Base-by-base conservation (phyloP, 2,113 vertebrate species). In the Tachycineta bicolor region DNA sequence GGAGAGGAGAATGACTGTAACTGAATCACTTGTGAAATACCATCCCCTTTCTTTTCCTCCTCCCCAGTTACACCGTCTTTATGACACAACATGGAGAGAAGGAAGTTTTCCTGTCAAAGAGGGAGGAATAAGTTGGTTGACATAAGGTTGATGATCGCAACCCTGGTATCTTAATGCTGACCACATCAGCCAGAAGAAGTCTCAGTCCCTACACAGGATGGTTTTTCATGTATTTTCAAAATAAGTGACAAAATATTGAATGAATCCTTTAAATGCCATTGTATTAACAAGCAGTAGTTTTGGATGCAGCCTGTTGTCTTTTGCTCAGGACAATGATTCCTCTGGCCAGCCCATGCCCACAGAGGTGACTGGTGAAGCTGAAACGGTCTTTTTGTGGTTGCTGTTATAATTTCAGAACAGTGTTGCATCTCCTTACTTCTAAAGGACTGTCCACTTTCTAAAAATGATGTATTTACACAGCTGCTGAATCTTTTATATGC, bases 401-500 rank as follows among this genome's bases (percentile, higher is more conserved):
- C 14, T 71, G 21, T 12, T 60, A 7, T 52, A 74, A 92, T 29
- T 83, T 63, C 64, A 67, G 43, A 74, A 29, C 24, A 78, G 8
- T n/a, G 37, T 56, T 58, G 14, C 22, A 12, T 56, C 25, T 59
- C 44, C 29, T 20, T 71, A 31, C 14, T 75, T 71, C 34, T 24
- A 64, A 70, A 83, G 34, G 44, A 78, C 12, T 5, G 25, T 29
- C 31, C 31, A 7, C 15, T 81, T 92, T 79, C 77, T 68, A 37
- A 60, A 91, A 89, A 84, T 49, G 10, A 63, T 93, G 22, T 62
- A 77, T 86, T 93, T 67, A 56, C 56, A 58, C 53, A 83, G 68
- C n/a, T 86, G 28, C 64, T 90, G 71, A 91, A 92, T 89, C 69
- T 87, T 95, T 93, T 55, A 92, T 80, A 37, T 64, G 85, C 56